These are phyloP conservation scores for Pangasius mekongensis DNA, from an alignment of 2,797 vertebrate species.

Conservation along the genomic window DNA sequence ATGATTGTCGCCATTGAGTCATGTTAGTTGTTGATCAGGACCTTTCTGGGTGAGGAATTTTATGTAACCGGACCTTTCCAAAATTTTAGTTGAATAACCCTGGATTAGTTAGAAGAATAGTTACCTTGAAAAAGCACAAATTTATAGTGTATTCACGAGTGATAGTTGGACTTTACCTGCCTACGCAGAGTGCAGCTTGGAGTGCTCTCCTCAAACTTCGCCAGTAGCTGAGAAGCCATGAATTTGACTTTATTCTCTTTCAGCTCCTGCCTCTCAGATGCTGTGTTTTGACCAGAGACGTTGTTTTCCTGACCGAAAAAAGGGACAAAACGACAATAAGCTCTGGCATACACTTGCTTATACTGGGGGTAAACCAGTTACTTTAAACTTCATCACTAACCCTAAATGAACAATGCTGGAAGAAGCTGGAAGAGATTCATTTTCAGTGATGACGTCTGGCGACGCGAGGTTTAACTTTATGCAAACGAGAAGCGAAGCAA, in stretches of 20 bases:
- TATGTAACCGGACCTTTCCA: background rate
- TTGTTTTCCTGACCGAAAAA: constrained; percentile 73
- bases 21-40: background rate
- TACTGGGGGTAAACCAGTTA: too few species aligned
- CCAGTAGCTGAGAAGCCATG: constrained; percentile 90
- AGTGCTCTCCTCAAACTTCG: constrained; percentile 90
- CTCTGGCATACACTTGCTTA: background rate
- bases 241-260: constrained; percentile 95
- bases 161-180: constrained; percentile 76
- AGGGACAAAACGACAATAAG: constrained; percentile 28
- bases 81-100: background rate
- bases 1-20: background rate
- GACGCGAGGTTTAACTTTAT: background rate
- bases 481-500: background rate
- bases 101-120: background rate
- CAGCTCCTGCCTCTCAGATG: constrained; percentile 68
- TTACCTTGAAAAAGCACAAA: background rate
- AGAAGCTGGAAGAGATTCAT: background rate
- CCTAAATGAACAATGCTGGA: background rate
- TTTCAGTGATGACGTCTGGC: background rate
- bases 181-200: constrained; percentile 74
- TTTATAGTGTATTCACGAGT: background rate
- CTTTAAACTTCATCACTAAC: background rate
- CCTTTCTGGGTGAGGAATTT: background rate
- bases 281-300: constrained; percentile 71